These are phyloP conservation scores for Uloborus plumipes DNA, from an alignment of 2,888 invertebrate species.

Conservation along the genomic window DNA sequence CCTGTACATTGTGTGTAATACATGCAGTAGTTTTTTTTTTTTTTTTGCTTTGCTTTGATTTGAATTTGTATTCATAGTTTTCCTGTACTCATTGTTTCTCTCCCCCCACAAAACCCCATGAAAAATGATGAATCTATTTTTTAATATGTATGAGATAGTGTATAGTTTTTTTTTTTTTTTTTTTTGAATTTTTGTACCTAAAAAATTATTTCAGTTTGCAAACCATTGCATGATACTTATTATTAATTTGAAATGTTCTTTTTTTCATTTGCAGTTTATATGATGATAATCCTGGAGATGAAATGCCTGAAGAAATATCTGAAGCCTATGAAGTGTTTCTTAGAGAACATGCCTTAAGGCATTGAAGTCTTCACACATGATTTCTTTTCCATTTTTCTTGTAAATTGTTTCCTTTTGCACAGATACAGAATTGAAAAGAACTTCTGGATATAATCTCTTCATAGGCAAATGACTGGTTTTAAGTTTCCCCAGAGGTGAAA, in stretches of 20 bases:
- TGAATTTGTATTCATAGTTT: too few relatives aligned
- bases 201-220: background rate
- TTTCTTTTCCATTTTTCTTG: conserved; percentile 46
- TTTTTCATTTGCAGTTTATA: conserved; percentile 33
- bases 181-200: background rate
- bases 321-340: conserved; percentile 76
- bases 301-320: conserved; percentile 78
- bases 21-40: too few relatives aligned
- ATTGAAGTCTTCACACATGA: conserved; percentile 36
- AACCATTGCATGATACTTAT: background rate
- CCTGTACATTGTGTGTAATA: too few relatives aligned
- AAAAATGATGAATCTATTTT: too few relatives aligned
- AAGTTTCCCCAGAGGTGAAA: conserved; percentile 39
- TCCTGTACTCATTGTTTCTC: too few relatives aligned
- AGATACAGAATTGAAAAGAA: conserved; percentile 48
- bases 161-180: too few relatives aligned
- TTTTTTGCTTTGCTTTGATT: too few relatives aligned
- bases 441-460: conserved; percentile 33
- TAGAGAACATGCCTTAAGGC: conserved; percentile 61
- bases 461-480: conserved; percentile 50
- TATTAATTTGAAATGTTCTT: conserved; percentile 26
- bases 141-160: too few relatives aligned
- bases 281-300: conserved; percentile 49
- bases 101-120: too few relatives aligned
- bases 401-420: conserved; percentile 60